A percentile compares a stretch with the other conserved stretches of the same genome.
Conservation (phyloP, 2,113 vertebrate species). For the Engraulis encrasicolus region DNA sequence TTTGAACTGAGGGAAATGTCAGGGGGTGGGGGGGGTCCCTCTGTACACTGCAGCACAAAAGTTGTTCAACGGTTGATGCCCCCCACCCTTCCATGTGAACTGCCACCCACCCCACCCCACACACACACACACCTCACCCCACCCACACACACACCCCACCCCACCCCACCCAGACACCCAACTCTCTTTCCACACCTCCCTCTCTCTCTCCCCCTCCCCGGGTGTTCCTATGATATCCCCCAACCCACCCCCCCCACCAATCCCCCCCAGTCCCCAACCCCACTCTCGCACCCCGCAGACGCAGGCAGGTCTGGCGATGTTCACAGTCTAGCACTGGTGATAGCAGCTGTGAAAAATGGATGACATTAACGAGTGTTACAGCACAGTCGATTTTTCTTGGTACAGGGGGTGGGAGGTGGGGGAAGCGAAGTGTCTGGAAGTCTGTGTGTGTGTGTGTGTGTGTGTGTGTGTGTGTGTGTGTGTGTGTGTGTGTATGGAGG, state of each 20-base stretch:
- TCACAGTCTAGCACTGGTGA: slow-evolving; percentile 60
- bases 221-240: slow-evolving; percentile 36
- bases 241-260: no score
- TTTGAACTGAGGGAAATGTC: no score
- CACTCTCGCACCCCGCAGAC: slow-evolving; percentile 42
- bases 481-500: background rate
- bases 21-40: no score
- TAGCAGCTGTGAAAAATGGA: slow-evolving; percentile 66
- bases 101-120: background rate
- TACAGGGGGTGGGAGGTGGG: slow-evolving; percentile 12
- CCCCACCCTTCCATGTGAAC: no score
- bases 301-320: slow-evolving; percentile 45
- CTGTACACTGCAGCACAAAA: no score
- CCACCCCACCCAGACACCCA: no score
- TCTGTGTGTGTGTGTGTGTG: no score
- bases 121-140: background rate
- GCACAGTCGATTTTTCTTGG: slow-evolving; percentile 61
- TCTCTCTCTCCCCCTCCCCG: background rate
- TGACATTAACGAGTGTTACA: slow-evolving; percentile 57
- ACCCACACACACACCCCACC: no score
- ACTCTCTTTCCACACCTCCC: background rate
- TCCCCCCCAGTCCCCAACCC: no score
- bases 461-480: background rate
- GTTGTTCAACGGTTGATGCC: no score
- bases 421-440: no score